Conservation (phyloP, 2,113 vertebrate species). For the Mugil cephalus region DNA sequence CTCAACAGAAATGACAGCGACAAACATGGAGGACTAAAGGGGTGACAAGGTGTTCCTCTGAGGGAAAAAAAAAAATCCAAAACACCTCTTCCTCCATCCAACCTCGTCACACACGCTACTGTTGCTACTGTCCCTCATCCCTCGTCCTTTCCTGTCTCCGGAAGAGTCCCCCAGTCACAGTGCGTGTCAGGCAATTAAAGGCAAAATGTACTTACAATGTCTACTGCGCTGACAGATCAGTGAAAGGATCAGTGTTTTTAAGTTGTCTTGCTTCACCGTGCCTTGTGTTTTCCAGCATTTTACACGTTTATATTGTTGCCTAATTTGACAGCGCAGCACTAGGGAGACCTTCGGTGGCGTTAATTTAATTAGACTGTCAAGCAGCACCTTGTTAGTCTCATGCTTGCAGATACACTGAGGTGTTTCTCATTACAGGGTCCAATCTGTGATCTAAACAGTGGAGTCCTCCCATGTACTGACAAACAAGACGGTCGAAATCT, state of each 20-base stretch:
- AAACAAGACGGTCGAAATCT: no score
- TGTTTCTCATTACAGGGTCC: background rate
- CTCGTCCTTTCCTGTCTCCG: conserved; percentile 51
- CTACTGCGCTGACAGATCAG: conserved; percentile 48
- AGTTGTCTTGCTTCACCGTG: conserved; percentile 24
- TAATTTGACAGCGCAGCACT: conserved; percentile 43
- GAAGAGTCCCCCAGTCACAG: conserved; percentile 39
- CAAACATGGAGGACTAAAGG: conserved; percentile 59
- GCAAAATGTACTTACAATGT: conserved; percentile 3
- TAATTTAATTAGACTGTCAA: conserved; percentile 80
- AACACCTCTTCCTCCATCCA: conserved; percentile 48
- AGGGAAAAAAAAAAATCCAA: background rate
- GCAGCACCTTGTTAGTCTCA: conserved; percentile 70
- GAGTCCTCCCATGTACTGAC: background rate
- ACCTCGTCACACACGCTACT: conserved; percentile 45
- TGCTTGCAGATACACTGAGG: conserved; percentile 34
- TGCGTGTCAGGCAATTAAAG: conserved; percentile 53
- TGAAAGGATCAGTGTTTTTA: conserved; percentile 54
- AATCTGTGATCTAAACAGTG: background rate
- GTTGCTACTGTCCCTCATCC: conserved; percentile 8
- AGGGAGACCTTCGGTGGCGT: conserved; percentile 61
- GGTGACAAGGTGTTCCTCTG: conserved; percentile 60
- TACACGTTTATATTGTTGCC: conserved; percentile 47
- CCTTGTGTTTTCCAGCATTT: conserved; percentile 41
- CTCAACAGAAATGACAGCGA: conserved; percentile 57